Conservation (phyloP, 2,888 invertebrate species). For the Mongoloraphidia duomilia region DNA sequence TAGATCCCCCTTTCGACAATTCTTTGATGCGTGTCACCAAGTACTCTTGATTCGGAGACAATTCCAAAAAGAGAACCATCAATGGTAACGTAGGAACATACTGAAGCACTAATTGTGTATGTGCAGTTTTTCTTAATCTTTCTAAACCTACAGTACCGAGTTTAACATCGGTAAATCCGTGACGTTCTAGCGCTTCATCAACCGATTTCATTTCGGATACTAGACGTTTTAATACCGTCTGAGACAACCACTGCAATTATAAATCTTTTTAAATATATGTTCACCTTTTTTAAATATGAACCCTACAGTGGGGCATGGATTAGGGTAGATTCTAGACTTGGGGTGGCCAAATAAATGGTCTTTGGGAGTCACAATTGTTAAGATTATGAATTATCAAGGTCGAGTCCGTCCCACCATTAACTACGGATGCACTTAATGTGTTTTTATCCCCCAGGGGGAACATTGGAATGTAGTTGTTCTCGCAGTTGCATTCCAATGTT, state of each 20-base stretch:
- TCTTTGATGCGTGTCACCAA: slow-evolving; percentile 64
- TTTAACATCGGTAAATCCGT: slow-evolving; percentile 50
- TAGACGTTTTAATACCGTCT: slow-evolving; percentile 64
- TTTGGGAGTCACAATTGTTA: no score
- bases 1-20: slow-evolving; percentile 69
- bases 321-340: no score
- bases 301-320: no score
- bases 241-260: slow-evolving; percentile 62
- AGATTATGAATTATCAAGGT: no score
- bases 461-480: no score
- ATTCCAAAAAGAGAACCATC: slow-evolving; percentile 67
- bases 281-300: no score
- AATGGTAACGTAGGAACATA: slow-evolving; percentile 42
- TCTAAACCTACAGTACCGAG: slow-evolving; percentile 58
- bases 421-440: no score
- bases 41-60: slow-evolving; percentile 75
- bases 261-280: background rate
- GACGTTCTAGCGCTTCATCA: slow-evolving; percentile 53
- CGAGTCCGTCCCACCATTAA: no score
- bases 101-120: slow-evolving; percentile 33
- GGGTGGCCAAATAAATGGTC: no score
- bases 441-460: no score
- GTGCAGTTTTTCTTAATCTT: slow-evolving; percentile 58
- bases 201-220: slow-evolving; percentile 57
- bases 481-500: no score